phyloP scores from a whole-genome alignment of 2,113 vertebrate species.

The Zosterops lateralis region DNA sequence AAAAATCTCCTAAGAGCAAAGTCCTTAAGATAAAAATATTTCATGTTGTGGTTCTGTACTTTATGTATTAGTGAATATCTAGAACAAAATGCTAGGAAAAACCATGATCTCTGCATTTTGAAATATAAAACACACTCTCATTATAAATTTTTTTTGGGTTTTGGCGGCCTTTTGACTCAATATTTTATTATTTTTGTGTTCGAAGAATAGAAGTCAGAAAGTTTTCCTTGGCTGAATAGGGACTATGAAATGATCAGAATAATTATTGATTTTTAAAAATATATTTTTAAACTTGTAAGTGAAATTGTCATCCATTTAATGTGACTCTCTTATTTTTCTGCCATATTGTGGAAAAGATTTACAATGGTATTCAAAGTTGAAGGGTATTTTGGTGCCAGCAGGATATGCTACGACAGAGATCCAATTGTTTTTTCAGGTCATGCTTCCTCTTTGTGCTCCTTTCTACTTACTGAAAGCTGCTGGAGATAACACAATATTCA shows the following conservation, averaged over 20 bases:
- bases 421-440: neutral
- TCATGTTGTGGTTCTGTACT: neutral
- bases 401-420: neutral
- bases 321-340: neutral
- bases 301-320: neutral
- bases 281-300: neutral
- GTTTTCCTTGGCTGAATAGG: neutral
- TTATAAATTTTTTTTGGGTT: neutral
- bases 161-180: neutral
- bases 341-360: neutral
- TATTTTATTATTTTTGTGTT: neutral
- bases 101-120: neutral
- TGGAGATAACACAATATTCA: neutral
- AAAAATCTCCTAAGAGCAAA: neutral
- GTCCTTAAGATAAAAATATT: neutral
- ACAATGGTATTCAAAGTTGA: neutral
- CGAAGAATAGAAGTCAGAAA: neutral
- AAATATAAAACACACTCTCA: neutral
- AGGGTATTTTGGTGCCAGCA: neutral
- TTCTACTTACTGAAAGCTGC: neutral
- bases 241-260: neutral
- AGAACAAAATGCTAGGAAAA: neutral
- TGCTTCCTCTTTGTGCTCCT: conserved; percentile 7
- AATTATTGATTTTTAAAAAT: neutral
- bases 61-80: neutral